A percentile compares a stretch with the other conserved stretches of the same genome.
These are phyloP conservation scores for Myodes glareolus DNA, from an alignment of 2,113 vertebrate genomes.

Conservation along the genomic window DNA sequence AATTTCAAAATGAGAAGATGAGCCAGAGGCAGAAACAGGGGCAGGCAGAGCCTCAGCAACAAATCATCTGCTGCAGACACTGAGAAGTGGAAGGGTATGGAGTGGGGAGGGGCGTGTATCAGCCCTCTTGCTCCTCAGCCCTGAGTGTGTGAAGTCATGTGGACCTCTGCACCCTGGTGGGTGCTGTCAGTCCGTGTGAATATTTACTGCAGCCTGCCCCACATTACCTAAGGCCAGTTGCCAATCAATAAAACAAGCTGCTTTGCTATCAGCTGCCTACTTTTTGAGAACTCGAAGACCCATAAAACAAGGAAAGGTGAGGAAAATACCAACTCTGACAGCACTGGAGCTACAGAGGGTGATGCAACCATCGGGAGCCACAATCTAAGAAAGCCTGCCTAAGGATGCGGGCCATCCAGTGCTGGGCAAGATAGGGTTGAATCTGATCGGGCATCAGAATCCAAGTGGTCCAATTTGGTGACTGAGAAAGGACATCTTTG, in stretches of 20 bases:
- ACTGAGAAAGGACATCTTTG: not conserved
- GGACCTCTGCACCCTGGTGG: not conserved
- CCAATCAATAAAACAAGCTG: not conserved
- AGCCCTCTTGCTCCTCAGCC: accelerated
- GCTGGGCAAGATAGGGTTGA: not conserved
- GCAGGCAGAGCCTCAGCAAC: not conserved
- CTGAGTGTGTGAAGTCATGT: not conserved
- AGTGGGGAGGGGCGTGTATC: not conserved
- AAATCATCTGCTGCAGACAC: not conserved
- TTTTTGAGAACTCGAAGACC: not conserved
- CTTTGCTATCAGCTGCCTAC: not conserved
- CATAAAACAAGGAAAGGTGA: not conserved
- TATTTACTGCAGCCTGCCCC: too few relatives aligned
- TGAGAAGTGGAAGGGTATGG: accelerated
- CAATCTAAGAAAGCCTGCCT: not conserved
- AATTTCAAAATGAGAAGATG: not conserved
- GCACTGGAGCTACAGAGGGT: not conserved
- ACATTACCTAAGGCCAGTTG: too few relatives aligned
- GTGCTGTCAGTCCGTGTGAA: not conserved
- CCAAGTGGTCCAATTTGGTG: not conserved
- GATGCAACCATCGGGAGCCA: not conserved
- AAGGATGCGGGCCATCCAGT: not conserved
- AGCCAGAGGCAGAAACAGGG: not conserved
- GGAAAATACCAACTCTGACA: not conserved
- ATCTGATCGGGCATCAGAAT: not conserved